Conservation (phyloP, 2,113 vertebrate genomes). For the Leptosomus discolor region DNA sequence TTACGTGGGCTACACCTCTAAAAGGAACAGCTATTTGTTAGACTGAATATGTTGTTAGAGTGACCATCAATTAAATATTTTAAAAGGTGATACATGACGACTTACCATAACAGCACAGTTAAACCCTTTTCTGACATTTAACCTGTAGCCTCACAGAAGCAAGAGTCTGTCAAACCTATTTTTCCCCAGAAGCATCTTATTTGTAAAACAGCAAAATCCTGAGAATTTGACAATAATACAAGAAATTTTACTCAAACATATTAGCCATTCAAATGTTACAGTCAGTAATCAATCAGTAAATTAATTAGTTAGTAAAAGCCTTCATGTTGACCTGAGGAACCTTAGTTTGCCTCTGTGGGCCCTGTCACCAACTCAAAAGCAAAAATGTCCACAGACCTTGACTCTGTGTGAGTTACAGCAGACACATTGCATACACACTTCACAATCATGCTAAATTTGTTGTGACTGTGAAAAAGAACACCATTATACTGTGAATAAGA, state of each 20-base stretch:
- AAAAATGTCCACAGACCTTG: neutral
- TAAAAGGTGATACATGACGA: neutral
- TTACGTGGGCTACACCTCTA: neutral
- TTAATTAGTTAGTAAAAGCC: neutral
- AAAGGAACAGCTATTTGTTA: neutral
- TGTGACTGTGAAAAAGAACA: neutral
- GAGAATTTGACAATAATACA: neutral
- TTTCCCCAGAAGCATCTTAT: neutral
- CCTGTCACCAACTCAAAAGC: neutral
- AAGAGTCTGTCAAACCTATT: neutral
- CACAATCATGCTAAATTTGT: neutral
- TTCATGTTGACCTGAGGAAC: neutral
- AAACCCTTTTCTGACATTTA: neutral
- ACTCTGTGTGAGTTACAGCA: neutral
- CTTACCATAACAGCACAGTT: neutral
- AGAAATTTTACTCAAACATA: neutral
- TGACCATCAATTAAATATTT: neutral
- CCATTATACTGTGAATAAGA: neutral
- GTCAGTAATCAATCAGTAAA: neutral
- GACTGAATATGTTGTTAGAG: neutral
- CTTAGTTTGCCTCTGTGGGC: neutral
- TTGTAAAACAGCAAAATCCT: neutral
- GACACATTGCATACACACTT: neutral
- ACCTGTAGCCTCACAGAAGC: neutral
- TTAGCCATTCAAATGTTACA: neutral